Evolutionary conservation across 1,140 invertebrate species (phyloP).

Genomic region (Chironomus tepperi): DNA sequence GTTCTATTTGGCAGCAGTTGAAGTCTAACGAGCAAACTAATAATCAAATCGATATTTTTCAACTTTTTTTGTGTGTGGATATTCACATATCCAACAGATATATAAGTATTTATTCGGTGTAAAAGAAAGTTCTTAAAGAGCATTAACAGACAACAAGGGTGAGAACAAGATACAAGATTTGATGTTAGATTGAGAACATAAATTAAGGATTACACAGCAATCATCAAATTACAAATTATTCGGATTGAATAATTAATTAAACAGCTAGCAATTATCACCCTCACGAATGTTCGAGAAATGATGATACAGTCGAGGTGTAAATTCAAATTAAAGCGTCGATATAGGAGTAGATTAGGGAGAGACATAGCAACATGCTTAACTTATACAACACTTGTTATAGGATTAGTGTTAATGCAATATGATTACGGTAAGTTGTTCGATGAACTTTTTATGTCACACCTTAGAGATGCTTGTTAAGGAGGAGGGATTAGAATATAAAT

Average conservation of each 20-base stretch:
- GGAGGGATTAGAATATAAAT: background rate
- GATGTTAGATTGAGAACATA: no score
- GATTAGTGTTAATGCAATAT: slow-evolving; percentile 18
- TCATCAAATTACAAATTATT: slow-evolving; percentile 1
- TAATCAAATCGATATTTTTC: slow-evolving; percentile 23
- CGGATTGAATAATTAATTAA: slow-evolving; percentile 10
- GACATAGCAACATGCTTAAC: background rate
- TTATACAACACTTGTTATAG: slow-evolving; percentile 2
- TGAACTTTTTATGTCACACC: background rate
- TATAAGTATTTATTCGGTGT: no score
- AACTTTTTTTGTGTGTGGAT: background rate
- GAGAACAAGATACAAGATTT: background rate
- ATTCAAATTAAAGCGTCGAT: slow-evolving; percentile 16
- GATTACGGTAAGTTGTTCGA: background rate
- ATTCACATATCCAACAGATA: background rate
- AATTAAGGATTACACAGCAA: background rate
- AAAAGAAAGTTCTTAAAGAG: background rate
- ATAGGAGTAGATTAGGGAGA: slow-evolving; percentile 1
- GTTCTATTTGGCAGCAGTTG: background rate
- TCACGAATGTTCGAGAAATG: slow-evolving; percentile 15
- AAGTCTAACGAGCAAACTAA: slow-evolving; percentile 19
- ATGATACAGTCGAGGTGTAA: slow-evolving; percentile 20
- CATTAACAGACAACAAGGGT: background rate
- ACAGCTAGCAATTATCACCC: slow-evolving; percentile 5
- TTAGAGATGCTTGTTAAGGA: background rate